These are phyloP conservation scores for Sarcophaga variegata DNA, from an alignment of 2,888 invertebrate species.

Conservation along the genomic window DNA sequence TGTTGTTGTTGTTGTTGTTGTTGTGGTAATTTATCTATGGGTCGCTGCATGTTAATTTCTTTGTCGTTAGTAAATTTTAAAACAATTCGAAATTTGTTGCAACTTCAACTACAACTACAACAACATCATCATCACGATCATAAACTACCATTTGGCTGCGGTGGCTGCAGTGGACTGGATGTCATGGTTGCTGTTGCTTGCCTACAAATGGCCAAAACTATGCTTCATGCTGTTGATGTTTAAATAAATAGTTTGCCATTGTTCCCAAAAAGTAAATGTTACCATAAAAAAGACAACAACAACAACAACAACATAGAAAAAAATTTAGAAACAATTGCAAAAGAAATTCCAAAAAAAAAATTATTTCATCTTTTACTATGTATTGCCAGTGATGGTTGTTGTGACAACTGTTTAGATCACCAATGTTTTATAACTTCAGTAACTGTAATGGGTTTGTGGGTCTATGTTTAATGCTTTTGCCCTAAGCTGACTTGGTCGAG, in stretches of 20 bases:
- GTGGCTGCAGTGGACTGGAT: not conserved
- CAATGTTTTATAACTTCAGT: constrained; percentile 42
- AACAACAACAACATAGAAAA: not conserved
- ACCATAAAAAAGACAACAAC: not conserved
- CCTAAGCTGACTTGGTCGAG: not conserved
- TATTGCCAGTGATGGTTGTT: constrained; percentile 7
- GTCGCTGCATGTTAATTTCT: constrained; percentile 67
- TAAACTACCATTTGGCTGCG: constrained; percentile 12
- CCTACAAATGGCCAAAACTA: not conserved
- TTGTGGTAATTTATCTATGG: constrained; percentile 66
- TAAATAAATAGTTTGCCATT: constrained; percentile 51
- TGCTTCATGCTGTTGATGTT: constrained; percentile 34
- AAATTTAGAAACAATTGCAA: not conserved
- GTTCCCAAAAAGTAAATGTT: constrained; percentile 34
- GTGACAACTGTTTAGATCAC: constrained; percentile 52
- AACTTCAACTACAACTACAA: constrained; percentile 2
- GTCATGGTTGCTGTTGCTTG: too few relatives aligned
- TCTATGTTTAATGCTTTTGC: constrained; percentile 1
- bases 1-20: constrained; percentile 31
- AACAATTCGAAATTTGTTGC: constrained; percentile 66
- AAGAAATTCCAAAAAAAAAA: not conserved
- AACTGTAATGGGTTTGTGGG: not conserved
- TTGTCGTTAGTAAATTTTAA: constrained; percentile 67
- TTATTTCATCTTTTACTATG: constrained; percentile 26
- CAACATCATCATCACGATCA: constrained; percentile 47